Evolutionary conservation across 1,140 invertebrate genomes (phyloP).

Genomic region (Nasonia longicornis): DNA sequence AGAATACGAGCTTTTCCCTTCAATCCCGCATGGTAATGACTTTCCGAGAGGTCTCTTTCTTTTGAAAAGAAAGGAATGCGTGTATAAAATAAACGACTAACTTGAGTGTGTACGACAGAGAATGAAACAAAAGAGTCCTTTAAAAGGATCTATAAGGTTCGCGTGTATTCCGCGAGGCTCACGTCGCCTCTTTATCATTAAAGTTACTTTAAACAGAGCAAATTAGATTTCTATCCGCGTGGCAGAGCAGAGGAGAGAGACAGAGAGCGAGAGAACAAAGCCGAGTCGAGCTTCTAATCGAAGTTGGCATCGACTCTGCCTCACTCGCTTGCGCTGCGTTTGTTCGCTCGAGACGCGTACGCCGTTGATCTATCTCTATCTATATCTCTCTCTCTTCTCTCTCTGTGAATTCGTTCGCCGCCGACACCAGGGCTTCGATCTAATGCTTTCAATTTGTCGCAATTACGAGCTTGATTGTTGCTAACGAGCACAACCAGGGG

Average conservation of each 20-base stretch:
- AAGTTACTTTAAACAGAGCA: constrained; percentile 33
- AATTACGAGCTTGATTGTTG: constrained; percentile 40
- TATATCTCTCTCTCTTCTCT: too few relatives aligned
- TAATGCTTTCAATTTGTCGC: constrained; percentile 45
- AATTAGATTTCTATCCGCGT: constrained; percentile 34
- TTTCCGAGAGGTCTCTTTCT: too few relatives aligned
- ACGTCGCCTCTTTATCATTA: constrained; percentile 31
- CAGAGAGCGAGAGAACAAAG: constrained; percentile 11
- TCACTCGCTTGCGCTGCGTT: constrained; percentile 1
- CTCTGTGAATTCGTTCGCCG: constrained; percentile 19
- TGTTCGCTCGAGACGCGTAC: not conserved
- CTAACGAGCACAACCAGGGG: constrained; percentile 19
- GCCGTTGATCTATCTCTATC: not conserved
- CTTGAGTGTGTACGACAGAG: too few relatives aligned
- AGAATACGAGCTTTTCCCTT: too few relatives aligned
- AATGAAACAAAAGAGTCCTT: not conserved
- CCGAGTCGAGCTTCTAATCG: constrained; percentile 31
- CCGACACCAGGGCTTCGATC: constrained; percentile 7
- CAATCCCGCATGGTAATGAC: too few relatives aligned
- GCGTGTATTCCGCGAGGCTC: constrained; percentile 13
- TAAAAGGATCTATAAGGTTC: not conserved
- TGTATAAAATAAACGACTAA: not conserved
- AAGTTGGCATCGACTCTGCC: constrained; percentile 34
- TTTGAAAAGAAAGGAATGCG: not conserved
- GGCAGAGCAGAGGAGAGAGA: not conserved